Percentiles rank a stretch among this genome's conserved stretches.
Conservation (phyloP, 2,113 vertebrate species). For the Bungarus multicinctus region DNA sequence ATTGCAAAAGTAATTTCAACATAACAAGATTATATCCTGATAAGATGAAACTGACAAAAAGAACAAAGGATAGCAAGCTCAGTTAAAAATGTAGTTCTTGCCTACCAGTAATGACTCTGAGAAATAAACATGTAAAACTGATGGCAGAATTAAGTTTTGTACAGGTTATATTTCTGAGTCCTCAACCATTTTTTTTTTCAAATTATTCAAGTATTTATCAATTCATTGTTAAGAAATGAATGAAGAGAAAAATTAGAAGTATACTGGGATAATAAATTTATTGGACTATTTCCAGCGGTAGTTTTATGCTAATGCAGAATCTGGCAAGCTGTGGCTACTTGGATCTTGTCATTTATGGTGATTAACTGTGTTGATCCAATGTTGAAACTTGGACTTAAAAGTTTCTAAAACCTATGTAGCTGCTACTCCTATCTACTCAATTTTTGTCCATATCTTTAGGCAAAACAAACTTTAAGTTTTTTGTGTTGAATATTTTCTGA, state of each 20-base stretch:
- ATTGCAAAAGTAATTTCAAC: constrained; percentile 7
- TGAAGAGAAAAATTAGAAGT: neutral
- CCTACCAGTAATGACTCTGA: neutral
- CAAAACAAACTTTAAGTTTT: neutral
- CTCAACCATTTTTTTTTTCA: neutral
- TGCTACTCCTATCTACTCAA: neutral
- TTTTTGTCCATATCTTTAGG: neutral
- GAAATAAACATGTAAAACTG: neutral
- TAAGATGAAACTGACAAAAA: neutral
- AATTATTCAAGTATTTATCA: neutral
- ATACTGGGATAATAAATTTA: neutral
- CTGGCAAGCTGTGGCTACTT: neutral
- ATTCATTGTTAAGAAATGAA: neutral
- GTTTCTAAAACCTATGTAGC: neutral
- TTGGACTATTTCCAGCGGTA: neutral
- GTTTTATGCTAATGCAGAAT: neutral
- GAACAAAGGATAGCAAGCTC: neutral
- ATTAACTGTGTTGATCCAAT: neutral
- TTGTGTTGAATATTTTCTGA: neutral
- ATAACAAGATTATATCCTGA: neutral
- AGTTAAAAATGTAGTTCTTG: neutral
- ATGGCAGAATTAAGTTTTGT: neutral
- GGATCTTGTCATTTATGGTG: neutral
- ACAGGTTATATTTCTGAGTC: neutral
- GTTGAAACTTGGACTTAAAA: neutral